These are phyloP conservation scores for Dallia pectoralis DNA, from an alignment of 2,797 vertebrate genomes.

Conservation along the genomic window DNA sequence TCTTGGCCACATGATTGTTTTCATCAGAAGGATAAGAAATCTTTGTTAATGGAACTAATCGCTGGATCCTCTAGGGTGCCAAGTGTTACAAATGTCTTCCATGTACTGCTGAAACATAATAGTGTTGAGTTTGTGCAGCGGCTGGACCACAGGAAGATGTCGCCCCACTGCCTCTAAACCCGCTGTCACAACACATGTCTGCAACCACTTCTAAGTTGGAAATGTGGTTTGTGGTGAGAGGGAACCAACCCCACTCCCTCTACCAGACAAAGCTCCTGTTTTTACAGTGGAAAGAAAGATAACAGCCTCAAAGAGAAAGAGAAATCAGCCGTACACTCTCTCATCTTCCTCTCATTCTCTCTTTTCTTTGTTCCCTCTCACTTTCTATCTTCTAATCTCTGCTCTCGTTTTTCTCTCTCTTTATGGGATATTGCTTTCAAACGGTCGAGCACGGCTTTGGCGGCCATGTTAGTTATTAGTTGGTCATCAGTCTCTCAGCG, in stretches of 20 bases:
- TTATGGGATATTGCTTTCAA: neutral
- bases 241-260: neutral
- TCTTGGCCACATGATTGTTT: no score
- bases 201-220: neutral
- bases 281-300: neutral
- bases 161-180: neutral
- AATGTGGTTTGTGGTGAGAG: neutral
- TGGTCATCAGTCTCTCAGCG: neutral
- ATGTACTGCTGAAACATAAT: no score
- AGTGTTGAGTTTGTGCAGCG: no score
- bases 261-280: neutral
- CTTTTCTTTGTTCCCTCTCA: neutral
- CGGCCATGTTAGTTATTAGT: conserved; percentile 1
- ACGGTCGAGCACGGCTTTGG: neutral
- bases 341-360: neutral
- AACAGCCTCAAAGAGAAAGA: neutral
- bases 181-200: neutral
- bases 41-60: no score
- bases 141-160: no score
- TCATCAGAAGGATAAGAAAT: no score
- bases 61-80: no score
- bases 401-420: neutral
- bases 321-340: neutral
- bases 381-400: neutral
- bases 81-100: no score